Evolutionary conservation across 2,888 invertebrate species (phyloP).

Genomic region (Glyphotaelius pellucidus): DNA sequence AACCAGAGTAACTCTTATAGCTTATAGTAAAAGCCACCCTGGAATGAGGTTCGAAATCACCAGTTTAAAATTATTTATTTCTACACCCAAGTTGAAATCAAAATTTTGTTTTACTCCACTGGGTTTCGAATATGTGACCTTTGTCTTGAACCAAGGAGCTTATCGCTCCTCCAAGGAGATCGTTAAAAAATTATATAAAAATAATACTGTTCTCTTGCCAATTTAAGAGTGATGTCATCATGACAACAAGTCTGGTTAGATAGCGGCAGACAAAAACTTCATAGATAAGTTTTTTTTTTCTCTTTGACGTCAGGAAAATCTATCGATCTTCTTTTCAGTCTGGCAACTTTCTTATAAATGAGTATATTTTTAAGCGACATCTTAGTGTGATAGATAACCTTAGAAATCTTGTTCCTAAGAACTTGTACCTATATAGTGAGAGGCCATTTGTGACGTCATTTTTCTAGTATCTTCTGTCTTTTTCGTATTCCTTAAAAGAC

Average conservation of each 20-base stretch:
- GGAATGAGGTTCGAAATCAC: too few relatives aligned
- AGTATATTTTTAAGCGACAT: not conserved
- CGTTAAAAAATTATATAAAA: not conserved
- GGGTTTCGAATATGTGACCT: not conserved
- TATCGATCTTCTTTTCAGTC: not conserved
- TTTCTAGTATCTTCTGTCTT: too few relatives aligned
- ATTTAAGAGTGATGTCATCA: not conserved
- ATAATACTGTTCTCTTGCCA: not conserved
- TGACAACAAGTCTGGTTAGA: not conserved
- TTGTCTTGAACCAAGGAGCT: not conserved
- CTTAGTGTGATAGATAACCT: too few relatives aligned
- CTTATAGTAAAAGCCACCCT: too few relatives aligned
- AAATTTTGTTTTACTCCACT: not conserved
- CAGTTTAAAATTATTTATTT: too few relatives aligned
- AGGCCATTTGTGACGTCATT: too few relatives aligned
- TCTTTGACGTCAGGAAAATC: not conserved
- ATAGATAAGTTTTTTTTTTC: not conserved
- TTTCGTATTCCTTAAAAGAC: too few relatives aligned
- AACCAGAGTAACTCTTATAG: too few relatives aligned
- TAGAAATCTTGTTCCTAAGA: not conserved
- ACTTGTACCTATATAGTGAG: not conserved
- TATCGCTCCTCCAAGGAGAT: not conserved
- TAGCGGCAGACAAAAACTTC: not conserved
- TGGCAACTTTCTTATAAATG: not conserved
- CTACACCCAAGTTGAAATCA: too few relatives aligned